Evolutionary conservation across 2,888 invertebrate species (phyloP).

Genomic region (Xanthia togata): DNA sequence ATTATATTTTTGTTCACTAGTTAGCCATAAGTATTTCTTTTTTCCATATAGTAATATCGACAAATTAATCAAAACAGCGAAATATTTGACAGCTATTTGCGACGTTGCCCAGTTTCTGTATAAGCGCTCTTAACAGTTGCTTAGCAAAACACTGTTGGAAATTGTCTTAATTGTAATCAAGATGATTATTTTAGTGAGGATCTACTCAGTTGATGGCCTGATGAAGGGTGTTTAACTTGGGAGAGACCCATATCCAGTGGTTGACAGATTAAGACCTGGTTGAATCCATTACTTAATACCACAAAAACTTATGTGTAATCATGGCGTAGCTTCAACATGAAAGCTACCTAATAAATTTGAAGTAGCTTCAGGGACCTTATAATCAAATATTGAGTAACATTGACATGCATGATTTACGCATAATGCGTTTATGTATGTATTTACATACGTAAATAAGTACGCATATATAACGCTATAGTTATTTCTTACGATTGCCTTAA

Average conservation of each 20-base stretch:
- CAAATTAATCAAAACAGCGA: too few relatives aligned
- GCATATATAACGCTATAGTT: constrained; percentile 39
- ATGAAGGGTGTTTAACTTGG: neutral
- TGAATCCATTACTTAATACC: neutral
- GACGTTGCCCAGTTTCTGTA: too few relatives aligned
- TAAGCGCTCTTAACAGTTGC: neutral
- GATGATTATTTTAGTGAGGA: neutral
- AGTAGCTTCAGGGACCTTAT: neutral
- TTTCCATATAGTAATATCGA: too few relatives aligned
- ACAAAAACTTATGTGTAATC: neutral
- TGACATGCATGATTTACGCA: constrained; percentile 8
- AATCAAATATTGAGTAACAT: constrained; percentile 13
- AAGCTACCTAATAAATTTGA: neutral
- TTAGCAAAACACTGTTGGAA: constrained; percentile 8
- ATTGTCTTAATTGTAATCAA: constrained; percentile 24
- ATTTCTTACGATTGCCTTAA: constrained; percentile 51
- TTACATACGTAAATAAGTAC: constrained; percentile 10
- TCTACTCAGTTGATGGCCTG: neutral
- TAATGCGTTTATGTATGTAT: constrained; percentile 15
- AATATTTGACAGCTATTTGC: too few relatives aligned
- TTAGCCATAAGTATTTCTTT: too few relatives aligned
- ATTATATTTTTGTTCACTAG: too few relatives aligned
- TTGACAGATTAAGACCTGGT: constrained; percentile 35
- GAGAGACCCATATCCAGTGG: constrained; percentile 19
- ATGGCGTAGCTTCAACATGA: neutral